Conservation (phyloP, 2,113 vertebrate species). For the Dasypus novemcinctus region DNA sequence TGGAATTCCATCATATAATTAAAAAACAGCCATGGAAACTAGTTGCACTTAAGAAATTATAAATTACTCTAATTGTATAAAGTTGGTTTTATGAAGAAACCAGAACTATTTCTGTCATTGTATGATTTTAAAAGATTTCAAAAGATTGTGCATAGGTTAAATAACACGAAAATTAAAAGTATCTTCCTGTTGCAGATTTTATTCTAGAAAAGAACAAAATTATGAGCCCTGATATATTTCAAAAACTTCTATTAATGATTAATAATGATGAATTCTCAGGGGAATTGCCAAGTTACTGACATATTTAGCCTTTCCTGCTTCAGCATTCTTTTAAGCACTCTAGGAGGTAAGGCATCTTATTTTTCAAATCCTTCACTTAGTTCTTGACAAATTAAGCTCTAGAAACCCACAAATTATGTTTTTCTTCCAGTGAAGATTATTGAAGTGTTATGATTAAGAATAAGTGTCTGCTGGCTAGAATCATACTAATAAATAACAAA, state of each 20-base stretch:
- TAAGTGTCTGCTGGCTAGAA: neutral
- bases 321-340: neutral
- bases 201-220: constrained; percentile 1
- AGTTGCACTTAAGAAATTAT: neutral
- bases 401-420: neutral
- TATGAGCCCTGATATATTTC: neutral
- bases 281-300: neutral
- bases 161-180: constrained; percentile 1
- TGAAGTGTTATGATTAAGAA: constrained; percentile 14
- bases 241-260: neutral
- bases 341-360: neutral
- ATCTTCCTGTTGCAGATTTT: neutral
- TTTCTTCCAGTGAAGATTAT: neutral
- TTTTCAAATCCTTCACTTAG: neutral
- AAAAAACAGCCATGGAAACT: neutral
- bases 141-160: neutral
- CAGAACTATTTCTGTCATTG: neutral
- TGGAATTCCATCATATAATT: neutral
- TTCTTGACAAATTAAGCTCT: constrained; percentile 41
- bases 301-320: neutral
- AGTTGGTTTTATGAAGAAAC: neutral
- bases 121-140: neutral
- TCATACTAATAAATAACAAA: constrained; percentile 14
- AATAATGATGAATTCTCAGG: neutral
- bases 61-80: neutral